A percentile compares a stretch with the other conserved stretches of the same genome.
phyloP scores from a whole-genome alignment of 2,888 invertebrate genomes.

The Gasteruption jaculator region DNA sequence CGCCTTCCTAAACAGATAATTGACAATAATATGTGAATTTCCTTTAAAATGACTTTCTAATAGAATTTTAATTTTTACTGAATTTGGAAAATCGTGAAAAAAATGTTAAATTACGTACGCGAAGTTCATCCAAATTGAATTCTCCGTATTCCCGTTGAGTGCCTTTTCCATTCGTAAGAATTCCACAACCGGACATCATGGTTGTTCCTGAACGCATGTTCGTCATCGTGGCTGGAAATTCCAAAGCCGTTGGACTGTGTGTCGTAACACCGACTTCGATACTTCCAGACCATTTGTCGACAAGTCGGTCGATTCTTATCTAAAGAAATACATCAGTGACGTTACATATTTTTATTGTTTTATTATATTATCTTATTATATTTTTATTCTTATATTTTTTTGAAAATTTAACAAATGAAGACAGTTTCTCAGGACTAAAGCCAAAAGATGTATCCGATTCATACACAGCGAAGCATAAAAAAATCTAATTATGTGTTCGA shows the following conservation, averaged over 20 bases:
- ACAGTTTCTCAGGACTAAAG: too few species aligned
- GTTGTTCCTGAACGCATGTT: slow-evolving; percentile 86
- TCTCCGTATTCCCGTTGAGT: slow-evolving; percentile 89
- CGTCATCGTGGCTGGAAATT: slow-evolving; percentile 96
- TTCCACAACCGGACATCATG: slow-evolving; percentile 97
- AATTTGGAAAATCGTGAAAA: slow-evolving; percentile 12
- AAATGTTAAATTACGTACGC: slow-evolving; percentile 54
- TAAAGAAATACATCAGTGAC: slow-evolving; percentile 37
- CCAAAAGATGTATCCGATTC: too few species aligned
- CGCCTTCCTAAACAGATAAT: slow-evolving; percentile 66
- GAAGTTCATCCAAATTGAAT: slow-evolving; percentile 88
- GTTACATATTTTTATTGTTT: too few species aligned
- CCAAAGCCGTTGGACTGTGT: slow-evolving; percentile 83
- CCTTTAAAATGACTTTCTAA: slow-evolving; percentile 6
- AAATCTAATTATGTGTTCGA: too few species aligned
- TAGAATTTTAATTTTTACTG: slow-evolving; percentile 8
- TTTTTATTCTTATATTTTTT: too few species aligned
- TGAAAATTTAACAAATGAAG: too few species aligned
- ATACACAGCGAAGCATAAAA: too few species aligned
- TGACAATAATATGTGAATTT: neutral
- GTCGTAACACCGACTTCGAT: slow-evolving; percentile 92
- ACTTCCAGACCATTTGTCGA: slow-evolving; percentile 94
- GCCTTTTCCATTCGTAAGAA: slow-evolving; percentile 93
- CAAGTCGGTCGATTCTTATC: slow-evolving; percentile 87
- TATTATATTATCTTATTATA: too few species aligned